Evolutionary conservation across 1,140 invertebrate genomes (phyloP).

Genomic region (Zaprionus tsacasi): DNA sequence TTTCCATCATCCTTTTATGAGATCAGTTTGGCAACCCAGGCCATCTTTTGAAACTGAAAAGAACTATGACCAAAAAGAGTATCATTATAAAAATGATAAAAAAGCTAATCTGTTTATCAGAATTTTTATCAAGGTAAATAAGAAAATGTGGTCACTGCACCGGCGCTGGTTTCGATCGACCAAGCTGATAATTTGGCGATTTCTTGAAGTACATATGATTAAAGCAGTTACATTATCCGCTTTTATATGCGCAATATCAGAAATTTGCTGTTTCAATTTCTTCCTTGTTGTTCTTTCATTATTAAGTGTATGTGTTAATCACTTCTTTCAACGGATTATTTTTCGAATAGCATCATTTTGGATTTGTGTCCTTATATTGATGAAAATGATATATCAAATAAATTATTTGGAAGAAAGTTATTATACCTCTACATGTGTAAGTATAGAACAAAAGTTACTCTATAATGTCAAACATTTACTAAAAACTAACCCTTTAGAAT

Average conservation of each 20-base stretch:
- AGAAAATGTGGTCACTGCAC: conserved; percentile 21
- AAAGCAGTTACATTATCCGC: conserved; percentile 93
- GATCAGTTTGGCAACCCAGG: conserved; percentile 53
- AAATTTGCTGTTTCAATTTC: conserved; percentile 85
- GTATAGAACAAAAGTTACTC: background rate
- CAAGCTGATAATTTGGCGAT: conserved; percentile 87
- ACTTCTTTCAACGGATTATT: conserved; percentile 88
- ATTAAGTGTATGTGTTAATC: conserved; percentile 89
- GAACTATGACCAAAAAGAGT: background rate
- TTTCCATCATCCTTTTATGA: conserved; percentile 89
- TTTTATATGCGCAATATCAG: conserved; percentile 84
- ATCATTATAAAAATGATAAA: background rate
- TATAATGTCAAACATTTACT: background rate
- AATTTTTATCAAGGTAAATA: conserved; percentile 4
- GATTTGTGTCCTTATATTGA: conserved; percentile 92
- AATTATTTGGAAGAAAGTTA: conserved; percentile 91
- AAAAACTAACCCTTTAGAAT: conserved; percentile 27
- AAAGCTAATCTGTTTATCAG: background rate
- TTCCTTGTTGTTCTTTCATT: conserved; percentile 91
- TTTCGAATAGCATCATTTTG: conserved; percentile 91
- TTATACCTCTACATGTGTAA: conserved; percentile 63
- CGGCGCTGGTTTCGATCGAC: conserved; percentile 52
- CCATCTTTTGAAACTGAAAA: background rate
- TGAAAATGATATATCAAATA: conserved; percentile 98
- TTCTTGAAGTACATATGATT: conserved; percentile 95